Base-by-base conservation (phyloP, 2,113 vertebrate genomes). In the Muntiacus muntjak region DNA sequence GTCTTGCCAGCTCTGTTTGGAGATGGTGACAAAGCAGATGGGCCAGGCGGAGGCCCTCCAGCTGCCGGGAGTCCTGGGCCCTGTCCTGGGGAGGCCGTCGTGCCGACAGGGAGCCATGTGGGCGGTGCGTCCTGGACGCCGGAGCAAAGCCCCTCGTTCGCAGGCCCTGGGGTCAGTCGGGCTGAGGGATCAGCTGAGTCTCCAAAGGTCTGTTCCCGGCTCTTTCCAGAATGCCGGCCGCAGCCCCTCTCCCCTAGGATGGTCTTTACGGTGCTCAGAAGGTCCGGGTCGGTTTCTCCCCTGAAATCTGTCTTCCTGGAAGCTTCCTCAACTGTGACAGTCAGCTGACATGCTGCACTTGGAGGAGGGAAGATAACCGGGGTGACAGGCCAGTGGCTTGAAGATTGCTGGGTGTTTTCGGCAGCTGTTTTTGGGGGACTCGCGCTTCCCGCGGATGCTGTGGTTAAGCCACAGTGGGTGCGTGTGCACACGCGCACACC, bases 171-270 rank as follows among this genome's bases (percentile, higher is more conserved):
- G 78, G 17, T 19, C 60, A 26, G 57, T 5, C 5, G 17, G 60
- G 52, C 62, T 7, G 2, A 3, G 15, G 12, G 15, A 5, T n/a
- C 3, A 16, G 43, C 21, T 13, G 7, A 30, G 71, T 64, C 86
- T 79, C 67, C 81, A 13, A 36, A 74, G 62, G 23, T 11, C 64
- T 1, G 43, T 40, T 21, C 30, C 26, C 0, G 9, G 96, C 47
- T n/a, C 28, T 30, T 26, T n/a, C 5, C 12, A 6, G 58, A 85
- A 76, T 5, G 25, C 43, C 0, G 0, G 6, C 19, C 0, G 0
- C 78, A 28, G 16, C 12, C 82, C 28, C 4, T 3, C 19, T 7
- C 83, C 26, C 45, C 36, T 26, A 6, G 5, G 55, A 5, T 30
- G 30, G 36, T 17, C 3, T 17, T 83, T 58, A 30, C 89, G 2